Evolutionary conservation across 1,140 invertebrate species (phyloP).

Genomic region (Drosophila bocki): DNA sequence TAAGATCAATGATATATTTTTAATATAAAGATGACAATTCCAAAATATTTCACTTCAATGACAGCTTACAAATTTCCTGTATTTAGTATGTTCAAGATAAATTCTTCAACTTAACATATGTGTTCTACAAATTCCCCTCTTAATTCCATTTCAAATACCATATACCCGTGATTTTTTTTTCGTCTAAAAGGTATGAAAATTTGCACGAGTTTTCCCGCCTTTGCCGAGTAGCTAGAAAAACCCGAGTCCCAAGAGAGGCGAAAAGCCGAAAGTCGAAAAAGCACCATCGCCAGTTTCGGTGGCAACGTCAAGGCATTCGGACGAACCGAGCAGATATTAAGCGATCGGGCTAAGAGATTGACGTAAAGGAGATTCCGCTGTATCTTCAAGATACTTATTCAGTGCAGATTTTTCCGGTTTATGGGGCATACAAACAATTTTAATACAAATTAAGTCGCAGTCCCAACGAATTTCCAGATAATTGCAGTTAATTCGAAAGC

Average conservation of each 20-base stretch:
- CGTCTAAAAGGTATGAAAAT: conserved; percentile 31
- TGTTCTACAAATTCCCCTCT: not conserved
- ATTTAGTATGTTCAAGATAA: not conserved
- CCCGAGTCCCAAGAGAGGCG: conserved; percentile 25
- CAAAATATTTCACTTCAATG: not conserved
- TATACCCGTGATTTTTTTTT: conserved; percentile 25
- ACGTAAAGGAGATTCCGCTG: conserved; percentile 56
- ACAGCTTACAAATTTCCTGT: conserved; percentile 11
- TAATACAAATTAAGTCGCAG: conserved; percentile 34
- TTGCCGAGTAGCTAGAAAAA: conserved; percentile 34
- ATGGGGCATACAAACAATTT: conserved; percentile 17
- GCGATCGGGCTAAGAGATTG: conserved; percentile 37
- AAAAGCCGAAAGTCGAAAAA: conserved; percentile 42
- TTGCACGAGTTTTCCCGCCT: conserved; percentile 39
- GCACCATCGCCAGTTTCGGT: conserved; percentile 63
- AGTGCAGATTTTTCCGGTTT: conserved; percentile 66
- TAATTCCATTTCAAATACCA: conserved; percentile 7
- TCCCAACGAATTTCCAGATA: conserved; percentile 34
- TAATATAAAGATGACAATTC: not conserved
- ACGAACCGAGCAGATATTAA: conserved; percentile 39
- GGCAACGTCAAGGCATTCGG: conserved; percentile 74
- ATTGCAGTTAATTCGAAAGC: conserved; percentile 42
- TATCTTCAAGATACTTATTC: conserved; percentile 57
- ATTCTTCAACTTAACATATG: conserved; percentile 5
- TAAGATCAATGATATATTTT: not conserved